Percentiles rank a stretch among this genome's conserved stretches.
Evolutionary conservation across 2,888 invertebrate species (phyloP).

Genomic region (Tachystola acroxantha): DNA sequence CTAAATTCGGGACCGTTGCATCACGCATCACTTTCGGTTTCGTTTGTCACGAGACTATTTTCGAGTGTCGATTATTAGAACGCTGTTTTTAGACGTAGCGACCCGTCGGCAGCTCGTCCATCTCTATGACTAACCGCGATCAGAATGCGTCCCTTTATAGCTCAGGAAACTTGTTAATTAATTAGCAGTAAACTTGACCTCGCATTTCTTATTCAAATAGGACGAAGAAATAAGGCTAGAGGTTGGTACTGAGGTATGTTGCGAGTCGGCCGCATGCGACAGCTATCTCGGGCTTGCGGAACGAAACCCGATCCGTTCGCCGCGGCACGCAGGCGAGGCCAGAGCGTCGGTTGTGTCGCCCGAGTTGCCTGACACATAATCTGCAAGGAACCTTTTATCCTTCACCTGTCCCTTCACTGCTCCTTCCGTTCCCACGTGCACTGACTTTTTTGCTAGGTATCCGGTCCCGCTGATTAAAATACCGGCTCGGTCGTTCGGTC

Average conservation of each 20-base stretch:
- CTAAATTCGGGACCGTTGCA: constrained; percentile 75
- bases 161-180: constrained; percentile 49
- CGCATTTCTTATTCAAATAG: constrained; percentile 60
- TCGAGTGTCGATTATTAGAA: constrained; percentile 74
- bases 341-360: constrained; percentile 29
- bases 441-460: constrained; percentile 18
- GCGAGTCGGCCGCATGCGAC: constrained; percentile 38
- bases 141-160: constrained; percentile 25
- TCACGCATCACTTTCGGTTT: constrained; percentile 75
- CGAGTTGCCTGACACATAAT: constrained; percentile 20
- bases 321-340: constrained; percentile 63
- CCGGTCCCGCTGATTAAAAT: constrained; percentile 18
- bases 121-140: constrained; percentile 45
- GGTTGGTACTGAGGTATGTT: constrained; percentile 48
- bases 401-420: constrained; percentile 23
- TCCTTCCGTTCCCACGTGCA: constrained; percentile 31
- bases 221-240: constrained; percentile 57
- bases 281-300: constrained; percentile 73
- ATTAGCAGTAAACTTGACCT: constrained; percentile 49
- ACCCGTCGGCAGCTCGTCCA: constrained; percentile 37
- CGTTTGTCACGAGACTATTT: constrained; percentile 75
- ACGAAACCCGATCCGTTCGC: constrained; percentile 67
- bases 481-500: constrained; percentile 11
- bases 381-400: constrained; percentile 17
- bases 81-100: constrained; percentile 59